Evolutionary conservation across 2,113 vertebrate genomes (phyloP).

Genomic region (Percopsis transmontana): DNA sequence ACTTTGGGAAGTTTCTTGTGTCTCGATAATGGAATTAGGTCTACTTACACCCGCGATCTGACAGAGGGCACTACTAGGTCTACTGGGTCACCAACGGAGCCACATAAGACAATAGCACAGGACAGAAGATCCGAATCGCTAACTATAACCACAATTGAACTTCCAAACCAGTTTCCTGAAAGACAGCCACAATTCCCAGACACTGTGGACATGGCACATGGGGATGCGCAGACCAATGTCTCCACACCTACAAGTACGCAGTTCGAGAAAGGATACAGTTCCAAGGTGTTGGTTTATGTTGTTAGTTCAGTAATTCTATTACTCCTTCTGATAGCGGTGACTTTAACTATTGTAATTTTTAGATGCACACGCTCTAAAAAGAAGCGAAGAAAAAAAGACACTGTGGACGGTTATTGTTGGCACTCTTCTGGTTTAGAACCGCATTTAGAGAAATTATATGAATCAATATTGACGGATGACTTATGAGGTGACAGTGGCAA

Average conservation of each 20-base stretch:
- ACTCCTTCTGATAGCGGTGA: constrained; percentile 57
- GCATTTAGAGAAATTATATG: constrained; percentile 65
- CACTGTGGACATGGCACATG: constrained; percentile 11
- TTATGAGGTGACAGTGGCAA: constrained; percentile 38
- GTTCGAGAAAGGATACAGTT: neutral
- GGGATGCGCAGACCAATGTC: constrained; percentile 14
- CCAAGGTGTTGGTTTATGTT: constrained; percentile 63
- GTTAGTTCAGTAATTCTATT: constrained; percentile 68
- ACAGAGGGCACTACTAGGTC: neutral
- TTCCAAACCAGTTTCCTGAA: constrained; percentile 42
- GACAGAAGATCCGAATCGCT: constrained; percentile 9
- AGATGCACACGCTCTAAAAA: constrained; percentile 62
- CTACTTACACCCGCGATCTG: constrained; percentile 21
- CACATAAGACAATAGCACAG: constrained; percentile 5
- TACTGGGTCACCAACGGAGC: neutral
- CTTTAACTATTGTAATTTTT: constrained; percentile 52
- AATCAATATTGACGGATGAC: constrained; percentile 65
- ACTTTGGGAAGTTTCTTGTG: constrained; percentile 68
- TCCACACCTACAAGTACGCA: neutral
- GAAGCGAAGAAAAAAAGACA: constrained; percentile 64
- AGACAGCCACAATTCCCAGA: constrained; percentile 10
- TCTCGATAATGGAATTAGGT: constrained; percentile 41
- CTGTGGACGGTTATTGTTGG: constrained; percentile 79
- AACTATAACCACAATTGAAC: constrained; percentile 15
- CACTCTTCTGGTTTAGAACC: constrained; percentile 72